Evolutionary conservation across 2,113 vertebrate genomes (phyloP).

Genomic region (Chroicocephalus ridibundus): DNA sequence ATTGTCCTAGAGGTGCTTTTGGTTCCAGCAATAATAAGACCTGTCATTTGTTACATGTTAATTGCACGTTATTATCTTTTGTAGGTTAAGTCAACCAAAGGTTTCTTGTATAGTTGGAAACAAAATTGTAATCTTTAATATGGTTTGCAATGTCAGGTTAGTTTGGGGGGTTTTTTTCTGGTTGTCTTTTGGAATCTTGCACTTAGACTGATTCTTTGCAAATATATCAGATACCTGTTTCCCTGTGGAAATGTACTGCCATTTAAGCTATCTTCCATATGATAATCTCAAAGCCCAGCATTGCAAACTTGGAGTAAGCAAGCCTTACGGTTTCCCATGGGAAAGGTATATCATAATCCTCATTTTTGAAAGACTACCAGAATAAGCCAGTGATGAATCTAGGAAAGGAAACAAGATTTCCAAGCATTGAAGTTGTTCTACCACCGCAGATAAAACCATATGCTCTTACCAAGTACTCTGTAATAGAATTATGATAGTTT

Average conservation of each 20-base stretch:
- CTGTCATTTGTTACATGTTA: conserved; percentile 29
- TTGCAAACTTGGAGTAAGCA: background rate
- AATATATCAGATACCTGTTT: background rate
- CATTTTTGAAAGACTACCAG: background rate
- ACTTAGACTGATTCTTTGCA: background rate
- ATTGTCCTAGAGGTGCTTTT: conserved; percentile 23
- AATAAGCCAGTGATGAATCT: background rate
- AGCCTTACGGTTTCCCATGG: background rate
- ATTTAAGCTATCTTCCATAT: background rate
- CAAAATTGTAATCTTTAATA: background rate
- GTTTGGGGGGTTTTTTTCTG: background rate
- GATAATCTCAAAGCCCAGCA: background rate
- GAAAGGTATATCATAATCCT: background rate
- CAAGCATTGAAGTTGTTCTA: background rate
- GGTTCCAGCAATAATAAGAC: conserved; percentile 45
- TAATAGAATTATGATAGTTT: background rate
- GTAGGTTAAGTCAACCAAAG: conserved; percentile 19
- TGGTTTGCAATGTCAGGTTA: background rate
- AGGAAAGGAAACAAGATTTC: background rate
- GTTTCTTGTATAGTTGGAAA: background rate
- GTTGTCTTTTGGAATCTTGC: background rate
- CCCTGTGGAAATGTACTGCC: background rate
- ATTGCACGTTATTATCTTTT: conserved; percentile 49
- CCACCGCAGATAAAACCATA: background rate
- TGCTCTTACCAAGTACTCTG: background rate